Evolutionary conservation across 2,113 vertebrate genomes (phyloP).

Genomic region (Lepus timidus): DNA sequence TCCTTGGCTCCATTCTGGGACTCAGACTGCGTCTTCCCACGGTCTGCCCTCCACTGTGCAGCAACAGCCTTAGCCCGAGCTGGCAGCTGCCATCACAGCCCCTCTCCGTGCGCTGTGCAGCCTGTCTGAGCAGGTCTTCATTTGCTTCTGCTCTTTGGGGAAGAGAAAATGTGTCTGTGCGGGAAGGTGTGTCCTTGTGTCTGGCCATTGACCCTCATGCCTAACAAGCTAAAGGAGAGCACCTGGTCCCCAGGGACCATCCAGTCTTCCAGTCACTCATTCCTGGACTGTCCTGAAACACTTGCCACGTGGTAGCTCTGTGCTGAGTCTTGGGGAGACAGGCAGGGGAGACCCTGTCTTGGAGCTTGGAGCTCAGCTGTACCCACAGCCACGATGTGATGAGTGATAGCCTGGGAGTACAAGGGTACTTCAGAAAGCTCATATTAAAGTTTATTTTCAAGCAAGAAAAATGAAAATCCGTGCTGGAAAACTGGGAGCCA

Average conservation of each 20-base stretch:
- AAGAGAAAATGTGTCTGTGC: not conserved
- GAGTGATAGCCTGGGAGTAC: fast-evolving
- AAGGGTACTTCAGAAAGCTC: too few species aligned
- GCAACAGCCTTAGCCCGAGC: fast-evolving
- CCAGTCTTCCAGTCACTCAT: not conserved
- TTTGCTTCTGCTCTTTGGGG: not conserved
- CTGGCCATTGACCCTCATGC: not conserved
- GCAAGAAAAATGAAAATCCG: too few species aligned
- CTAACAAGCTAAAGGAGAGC: not conserved
- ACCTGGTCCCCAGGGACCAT: not conserved
- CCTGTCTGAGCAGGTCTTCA: not conserved
- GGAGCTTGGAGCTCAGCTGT: not conserved
- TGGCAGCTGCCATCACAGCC: fast-evolving
- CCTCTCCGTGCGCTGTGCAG: too few species aligned
- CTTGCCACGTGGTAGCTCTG: fast-evolving
- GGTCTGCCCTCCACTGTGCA: fast-evolving
- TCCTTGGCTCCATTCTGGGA: not conserved
- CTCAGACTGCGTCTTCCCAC: not conserved
- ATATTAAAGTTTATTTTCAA: too few species aligned
- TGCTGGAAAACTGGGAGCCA: too few species aligned
- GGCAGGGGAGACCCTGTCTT: not conserved
- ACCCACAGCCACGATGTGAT: fast-evolving
- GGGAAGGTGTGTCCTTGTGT: not conserved
- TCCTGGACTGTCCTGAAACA: not conserved
- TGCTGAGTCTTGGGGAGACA: not conserved